A percentile compares a stretch with the other conserved stretches of the same genome.
phyloP scores from a whole-genome alignment of 92 coral and sea anemone genomes.

The Phenganax stokvisi region DNA sequence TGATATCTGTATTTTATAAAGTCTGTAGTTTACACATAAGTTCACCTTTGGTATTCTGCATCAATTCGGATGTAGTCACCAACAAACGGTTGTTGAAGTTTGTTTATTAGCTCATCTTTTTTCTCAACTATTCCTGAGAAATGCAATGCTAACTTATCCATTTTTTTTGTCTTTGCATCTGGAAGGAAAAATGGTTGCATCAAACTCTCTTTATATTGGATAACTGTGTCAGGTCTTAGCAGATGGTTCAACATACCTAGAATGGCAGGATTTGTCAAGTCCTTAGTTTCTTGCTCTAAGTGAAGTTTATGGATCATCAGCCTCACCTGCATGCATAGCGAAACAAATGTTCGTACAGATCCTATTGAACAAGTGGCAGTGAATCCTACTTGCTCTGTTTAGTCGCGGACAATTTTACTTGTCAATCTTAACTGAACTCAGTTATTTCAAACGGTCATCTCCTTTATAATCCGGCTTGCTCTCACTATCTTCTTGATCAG shows the following conservation, averaged over 20 bases:
- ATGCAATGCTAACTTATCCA: slow-evolving; percentile 71
- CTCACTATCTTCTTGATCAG: too few relatives aligned
- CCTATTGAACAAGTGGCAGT: not conserved
- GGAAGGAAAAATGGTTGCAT: not conserved
- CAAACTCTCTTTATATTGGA: too few relatives aligned
- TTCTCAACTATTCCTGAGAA: slow-evolving; percentile 63
- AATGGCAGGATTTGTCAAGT: slow-evolving; percentile 66
- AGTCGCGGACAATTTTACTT: too few relatives aligned
- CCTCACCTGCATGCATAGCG: slow-evolving; percentile 54
- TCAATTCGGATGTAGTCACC: slow-evolving; percentile 77
- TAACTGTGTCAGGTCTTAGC: not conserved
- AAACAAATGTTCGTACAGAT: not conserved
- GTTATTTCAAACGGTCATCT: too few relatives aligned
- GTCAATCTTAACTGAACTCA: too few relatives aligned
- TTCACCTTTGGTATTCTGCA: slow-evolving; percentile 79
- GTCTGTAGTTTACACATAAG: not conserved
- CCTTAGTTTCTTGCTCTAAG: slow-evolving; percentile 73
- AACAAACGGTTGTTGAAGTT: slow-evolving; percentile 90
- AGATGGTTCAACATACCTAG: slow-evolving; percentile 52
- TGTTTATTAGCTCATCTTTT: slow-evolving; percentile 75
- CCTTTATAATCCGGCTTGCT: too few relatives aligned
- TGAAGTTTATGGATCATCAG: slow-evolving; percentile 64
- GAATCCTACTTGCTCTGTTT: too few relatives aligned
- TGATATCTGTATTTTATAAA: not conserved
- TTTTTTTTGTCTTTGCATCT: slow-evolving; percentile 44